phyloP scores from a whole-genome alignment of 2,888 invertebrate species.

The Ichneumon xanthorius region DNA sequence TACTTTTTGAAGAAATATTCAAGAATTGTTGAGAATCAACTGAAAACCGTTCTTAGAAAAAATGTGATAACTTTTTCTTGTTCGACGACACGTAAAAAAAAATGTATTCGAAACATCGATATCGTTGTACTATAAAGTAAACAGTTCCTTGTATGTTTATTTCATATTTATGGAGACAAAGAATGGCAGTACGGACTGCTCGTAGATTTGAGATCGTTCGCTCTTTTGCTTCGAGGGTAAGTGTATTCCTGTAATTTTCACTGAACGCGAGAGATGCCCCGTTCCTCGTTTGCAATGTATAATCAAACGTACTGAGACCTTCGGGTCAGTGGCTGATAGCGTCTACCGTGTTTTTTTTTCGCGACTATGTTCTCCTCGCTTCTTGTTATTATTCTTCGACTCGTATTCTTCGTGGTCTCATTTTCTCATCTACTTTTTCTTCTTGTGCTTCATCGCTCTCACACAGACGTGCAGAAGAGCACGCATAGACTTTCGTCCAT shows the following conservation, averaged over 20 bases:
- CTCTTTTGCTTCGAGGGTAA: constrained; percentile 15
- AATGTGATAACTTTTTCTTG: neutral
- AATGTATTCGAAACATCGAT: constrained; percentile 1
- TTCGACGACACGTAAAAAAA: constrained; percentile 10
- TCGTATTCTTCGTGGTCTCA: constrained; percentile 32
- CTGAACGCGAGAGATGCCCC: constrained; percentile 65
- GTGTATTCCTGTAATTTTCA: constrained; percentile 75
- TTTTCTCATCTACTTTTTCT: constrained; percentile 1
- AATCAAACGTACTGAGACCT: constrained; percentile 73
- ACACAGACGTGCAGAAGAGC: constrained; percentile 10
- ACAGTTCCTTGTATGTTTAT: constrained; percentile 58
- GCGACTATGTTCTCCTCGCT: constrained; percentile 35
- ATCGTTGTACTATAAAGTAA: constrained; percentile 35
- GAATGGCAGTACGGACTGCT: neutral
- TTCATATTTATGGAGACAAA: constrained; percentile 40
- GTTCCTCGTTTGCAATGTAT: constrained; percentile 69
- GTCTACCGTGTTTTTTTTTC: constrained; percentile 65
- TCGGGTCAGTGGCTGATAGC: constrained; percentile 74
- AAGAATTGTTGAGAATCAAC: neutral
- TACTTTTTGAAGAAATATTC: neutral
- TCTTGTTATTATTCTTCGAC: constrained; percentile 58
- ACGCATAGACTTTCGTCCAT: constrained; percentile 4
- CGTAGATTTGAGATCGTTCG: constrained; percentile 4
- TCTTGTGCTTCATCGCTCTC: constrained; percentile 11
- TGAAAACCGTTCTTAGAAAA: neutral